A percentile compares a stretch with the other conserved stretches of the same genome.
These are phyloP conservation scores for Trissolcus japonicus DNA, from an alignment of 2,888 invertebrate species.

Conservation along the genomic window DNA sequence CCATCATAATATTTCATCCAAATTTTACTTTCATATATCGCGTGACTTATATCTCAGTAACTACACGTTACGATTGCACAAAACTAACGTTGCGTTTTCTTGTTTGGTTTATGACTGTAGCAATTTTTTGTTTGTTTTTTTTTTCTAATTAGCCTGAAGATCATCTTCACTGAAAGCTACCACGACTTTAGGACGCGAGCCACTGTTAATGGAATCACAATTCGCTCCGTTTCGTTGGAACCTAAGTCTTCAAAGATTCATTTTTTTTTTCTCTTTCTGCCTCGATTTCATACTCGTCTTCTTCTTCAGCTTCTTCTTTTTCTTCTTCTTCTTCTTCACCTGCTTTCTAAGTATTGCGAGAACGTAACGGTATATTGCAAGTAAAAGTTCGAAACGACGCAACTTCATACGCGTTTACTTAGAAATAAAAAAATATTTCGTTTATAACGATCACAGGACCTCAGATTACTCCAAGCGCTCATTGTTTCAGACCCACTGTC, in stretches of 20 bases:
- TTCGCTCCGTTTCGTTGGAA: slow-evolving; percentile 57
- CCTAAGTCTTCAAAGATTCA: slow-evolving; percentile 59
- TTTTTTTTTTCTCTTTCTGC: slow-evolving; percentile 60
- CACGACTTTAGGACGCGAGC: slow-evolving; percentile 59
- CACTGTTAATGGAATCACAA: slow-evolving; percentile 45
- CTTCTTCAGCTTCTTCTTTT: slow-evolving; percentile 47
- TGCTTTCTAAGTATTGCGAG: slow-evolving; percentile 75
- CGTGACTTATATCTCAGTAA: slow-evolving; percentile 45
- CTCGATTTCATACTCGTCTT: slow-evolving; percentile 63
- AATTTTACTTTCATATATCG: slow-evolving; percentile 22
- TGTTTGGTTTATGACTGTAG: slow-evolving; percentile 35
- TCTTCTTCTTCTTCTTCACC: slow-evolving; percentile 51
- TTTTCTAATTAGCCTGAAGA: slow-evolving; percentile 58
- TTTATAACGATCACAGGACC: slow-evolving; percentile 77
- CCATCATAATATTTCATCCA: neutral
- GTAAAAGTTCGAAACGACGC: slow-evolving; percentile 74
- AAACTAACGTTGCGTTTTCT: slow-evolving; percentile 56
- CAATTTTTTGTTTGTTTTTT: slow-evolving; percentile 25
- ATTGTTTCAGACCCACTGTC: slow-evolving; percentile 61
- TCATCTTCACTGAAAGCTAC: slow-evolving; percentile 67
- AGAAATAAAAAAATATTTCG: slow-evolving; percentile 77
- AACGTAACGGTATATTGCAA: slow-evolving; percentile 77
- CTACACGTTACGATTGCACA: slow-evolving; percentile 51
- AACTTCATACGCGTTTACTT: slow-evolving; percentile 70
- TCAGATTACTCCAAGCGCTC: slow-evolving; percentile 76